These are phyloP conservation scores for Telmatochromis sp. DNA, from an alignment of 2,113 vertebrate species.

Conservation along the genomic window DNA sequence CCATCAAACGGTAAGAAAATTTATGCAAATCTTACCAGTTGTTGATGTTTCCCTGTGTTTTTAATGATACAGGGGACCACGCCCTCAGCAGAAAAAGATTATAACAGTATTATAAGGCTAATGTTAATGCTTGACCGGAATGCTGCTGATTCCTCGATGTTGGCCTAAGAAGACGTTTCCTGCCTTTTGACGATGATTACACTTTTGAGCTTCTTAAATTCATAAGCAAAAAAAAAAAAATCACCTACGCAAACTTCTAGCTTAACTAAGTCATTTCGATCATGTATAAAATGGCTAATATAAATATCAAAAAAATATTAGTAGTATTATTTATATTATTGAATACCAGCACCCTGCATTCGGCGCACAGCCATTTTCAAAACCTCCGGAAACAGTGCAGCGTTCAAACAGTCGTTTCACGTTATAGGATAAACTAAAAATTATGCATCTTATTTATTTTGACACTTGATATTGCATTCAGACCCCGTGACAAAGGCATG, in stretches of 20 bases:
- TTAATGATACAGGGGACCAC: neutral
- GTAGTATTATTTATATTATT: neutral
- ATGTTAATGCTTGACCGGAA: neutral
- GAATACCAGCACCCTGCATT: neutral
- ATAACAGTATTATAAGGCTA: neutral
- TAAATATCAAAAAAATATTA: neutral
- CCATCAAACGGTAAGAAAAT: slow-evolving; percentile 38
- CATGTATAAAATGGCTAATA: neutral
- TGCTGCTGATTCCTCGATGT: neutral
- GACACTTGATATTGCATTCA: neutral
- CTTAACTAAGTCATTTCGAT: neutral
- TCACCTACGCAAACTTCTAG: neutral
- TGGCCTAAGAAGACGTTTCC: neutral
- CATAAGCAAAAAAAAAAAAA: too few relatives aligned
- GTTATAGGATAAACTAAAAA: neutral
- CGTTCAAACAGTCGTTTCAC: rapidly evolving
- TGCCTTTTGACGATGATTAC: neutral
- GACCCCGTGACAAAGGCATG: slow-evolving; percentile 34
- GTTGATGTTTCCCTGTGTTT: neutral
- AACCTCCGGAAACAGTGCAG: neutral
- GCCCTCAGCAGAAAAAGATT: neutral
- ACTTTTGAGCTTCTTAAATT: neutral
- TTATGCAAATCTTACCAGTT: rapidly evolving
- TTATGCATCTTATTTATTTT: slow-evolving; percentile 22
- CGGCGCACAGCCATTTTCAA: neutral